Percentiles rank a stretch among this genome's conserved stretches.
Evolutionary conservation across 2,113 vertebrate genomes (phyloP).

Genomic region (Australoheros scitulus): DNA sequence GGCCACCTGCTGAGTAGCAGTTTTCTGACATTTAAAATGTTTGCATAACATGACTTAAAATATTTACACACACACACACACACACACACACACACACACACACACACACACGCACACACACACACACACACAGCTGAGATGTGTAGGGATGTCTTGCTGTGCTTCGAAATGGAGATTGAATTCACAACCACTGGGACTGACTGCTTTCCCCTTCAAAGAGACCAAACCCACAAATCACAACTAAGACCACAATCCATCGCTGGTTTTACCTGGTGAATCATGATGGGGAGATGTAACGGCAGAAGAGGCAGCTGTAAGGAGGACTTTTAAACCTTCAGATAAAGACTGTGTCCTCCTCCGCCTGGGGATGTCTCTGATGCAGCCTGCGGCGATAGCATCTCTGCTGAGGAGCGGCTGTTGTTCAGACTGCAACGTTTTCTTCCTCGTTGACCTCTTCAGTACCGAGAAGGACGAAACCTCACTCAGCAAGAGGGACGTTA

Average conservation of each 20-base stretch:
- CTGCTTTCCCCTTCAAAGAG: background rate
- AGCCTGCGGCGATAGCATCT: constrained; percentile 31
- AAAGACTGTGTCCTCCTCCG: background rate
- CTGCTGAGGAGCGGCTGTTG: constrained; percentile 15
- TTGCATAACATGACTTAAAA: too few relatives aligned
- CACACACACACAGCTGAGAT: background rate
- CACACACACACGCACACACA: background rate
- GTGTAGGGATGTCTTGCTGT: background rate
- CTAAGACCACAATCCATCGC: constrained; percentile 12
- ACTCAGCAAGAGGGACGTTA: background rate
- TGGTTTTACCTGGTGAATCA: background rate
- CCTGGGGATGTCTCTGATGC: constrained; percentile 17
- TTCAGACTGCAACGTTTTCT: constrained; percentile 18
- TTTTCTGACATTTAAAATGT: too few relatives aligned
- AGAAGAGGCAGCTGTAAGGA: background rate
- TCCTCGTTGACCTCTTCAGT: background rate
- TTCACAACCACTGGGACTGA: background rate
- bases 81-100: background rate
- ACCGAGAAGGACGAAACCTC: constrained; percentile 14
- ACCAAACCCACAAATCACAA: background rate
- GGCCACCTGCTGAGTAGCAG: too few relatives aligned
- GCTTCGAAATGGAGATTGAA: constrained; percentile 16
- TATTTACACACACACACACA: background rate
- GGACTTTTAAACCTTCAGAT: constrained; percentile 26
- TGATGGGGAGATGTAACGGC: background rate